A percentile compares a stretch with the other conserved stretches of the same genome.
phyloP scores from a whole-genome alignment of 1,140 invertebrate genomes.

The Melanaphis sacchari region DNA sequence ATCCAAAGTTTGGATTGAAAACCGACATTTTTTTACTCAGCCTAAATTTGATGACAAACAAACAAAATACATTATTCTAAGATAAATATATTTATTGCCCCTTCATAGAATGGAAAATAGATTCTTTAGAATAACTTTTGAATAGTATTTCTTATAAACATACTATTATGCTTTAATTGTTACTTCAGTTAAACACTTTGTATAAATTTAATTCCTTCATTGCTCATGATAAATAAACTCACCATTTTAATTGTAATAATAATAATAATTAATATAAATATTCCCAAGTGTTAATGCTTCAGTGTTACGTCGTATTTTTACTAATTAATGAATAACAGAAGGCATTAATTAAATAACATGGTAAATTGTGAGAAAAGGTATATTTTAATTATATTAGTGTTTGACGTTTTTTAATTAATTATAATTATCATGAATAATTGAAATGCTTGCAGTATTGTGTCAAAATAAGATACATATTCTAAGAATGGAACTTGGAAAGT shows the following conservation, averaged over 20 bases:
- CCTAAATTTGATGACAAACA: no score
- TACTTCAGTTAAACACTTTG: no score
- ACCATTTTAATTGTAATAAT: neutral
- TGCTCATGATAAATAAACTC: neutral
- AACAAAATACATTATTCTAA: no score
- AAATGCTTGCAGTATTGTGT: neutral
- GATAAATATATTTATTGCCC: no score
- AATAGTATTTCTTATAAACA: no score
- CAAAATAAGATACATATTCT: neutral
- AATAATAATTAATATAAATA: neutral
- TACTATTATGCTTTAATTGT: no score
- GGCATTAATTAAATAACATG: neutral
- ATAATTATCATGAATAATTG: neutral
- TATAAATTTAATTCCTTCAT: neutral
- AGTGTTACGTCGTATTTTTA: neutral
- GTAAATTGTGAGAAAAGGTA: neutral
- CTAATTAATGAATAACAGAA: neutral
- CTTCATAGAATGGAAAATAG: no score
- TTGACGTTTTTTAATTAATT: constrained; percentile 1
- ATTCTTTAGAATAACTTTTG: neutral
- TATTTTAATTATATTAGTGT: neutral
- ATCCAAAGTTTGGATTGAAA: no score
- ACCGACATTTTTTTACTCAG: no score
- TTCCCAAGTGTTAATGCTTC: neutral
- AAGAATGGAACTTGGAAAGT: neutral